Evolutionary conservation across 2,113 vertebrate genomes (phyloP), one percentile per base, ranked within the genome.

Genomic region (Lontra canadensis): DNA sequence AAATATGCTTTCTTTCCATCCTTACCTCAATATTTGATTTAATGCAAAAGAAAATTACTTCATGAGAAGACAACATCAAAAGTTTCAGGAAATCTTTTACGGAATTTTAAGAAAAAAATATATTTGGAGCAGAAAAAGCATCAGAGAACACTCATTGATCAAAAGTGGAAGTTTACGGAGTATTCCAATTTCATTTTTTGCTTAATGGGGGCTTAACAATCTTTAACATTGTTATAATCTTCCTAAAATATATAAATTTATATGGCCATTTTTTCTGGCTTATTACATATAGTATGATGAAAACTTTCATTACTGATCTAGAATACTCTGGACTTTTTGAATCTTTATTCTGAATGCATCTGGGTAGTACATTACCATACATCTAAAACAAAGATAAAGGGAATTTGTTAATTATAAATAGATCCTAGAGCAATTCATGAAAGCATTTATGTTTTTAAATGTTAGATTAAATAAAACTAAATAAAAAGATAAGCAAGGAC

Each of bases 221-320:
- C 23, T 71, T 81, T 81, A 90, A 84, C 36, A 90, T 13, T 80
- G 15, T 6, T 84, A 63, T 5, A 52, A 83, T 59, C 20, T n/a
- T 92, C n/a, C 67, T 94, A 90, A 97, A 95, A 90, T 85, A 67
- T 55, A 79, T 21, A n/a, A 95, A 88, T 85, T 67, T 55, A 82
- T 18, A 31, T 63, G 36, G 23, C 10, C 26, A 39, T 44, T 79
- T 94, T 78, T 94, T 31, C 69, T 85, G 47, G 15, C 21, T 78
- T 93, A 79, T 92, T 76, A 84, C 65, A 26, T 49, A n/a, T 6
- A 90, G 39, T 88, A 17, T 82, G 74, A 92, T 92, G 36, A 96
- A 69, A 88, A 2, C 52, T 87, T 79, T 76, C 42, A 39, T 90
- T 79, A 36, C 52, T 71, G 11, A 94, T 47, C n/a, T 34, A 94